phyloP scores from a whole-genome alignment of 1,140 invertebrate genomes.

The Penaeus chinensis region DNA sequence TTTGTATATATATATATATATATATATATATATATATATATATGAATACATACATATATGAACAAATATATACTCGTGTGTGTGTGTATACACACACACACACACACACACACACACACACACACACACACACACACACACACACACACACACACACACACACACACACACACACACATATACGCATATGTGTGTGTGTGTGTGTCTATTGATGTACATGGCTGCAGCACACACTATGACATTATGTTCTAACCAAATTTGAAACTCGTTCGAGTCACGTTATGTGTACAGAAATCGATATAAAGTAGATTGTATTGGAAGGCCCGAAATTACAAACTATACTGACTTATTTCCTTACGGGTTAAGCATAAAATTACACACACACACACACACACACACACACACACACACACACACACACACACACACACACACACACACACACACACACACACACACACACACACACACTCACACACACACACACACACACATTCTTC shows the following conservation, averaged over 20 bases:
- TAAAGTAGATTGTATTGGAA: no score
- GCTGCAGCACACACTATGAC: no score
- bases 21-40: conserved; percentile 1
- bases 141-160: background rate
- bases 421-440: background rate
- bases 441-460: background rate
- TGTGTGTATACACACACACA: background rate
- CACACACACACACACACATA: background rate
- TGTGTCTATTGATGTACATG: no score
- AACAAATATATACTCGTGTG: background rate
- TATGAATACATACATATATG: background rate
- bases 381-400: background rate
- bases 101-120: background rate
- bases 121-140: background rate
- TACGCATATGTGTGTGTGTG: no score
- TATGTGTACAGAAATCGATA: no score
- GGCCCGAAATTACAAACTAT: no score
- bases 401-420: background rate
- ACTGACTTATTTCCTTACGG: no score
- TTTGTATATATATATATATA: conserved; percentile 3
- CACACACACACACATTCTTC: background rate
- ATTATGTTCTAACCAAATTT: no score
- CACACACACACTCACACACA: background rate
- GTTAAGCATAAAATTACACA: background rate
- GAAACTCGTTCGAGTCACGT: no score